Evolutionary conservation across 2,888 invertebrate species (phyloP).

Genomic region (Nephrotoma appendiculata): DNA sequence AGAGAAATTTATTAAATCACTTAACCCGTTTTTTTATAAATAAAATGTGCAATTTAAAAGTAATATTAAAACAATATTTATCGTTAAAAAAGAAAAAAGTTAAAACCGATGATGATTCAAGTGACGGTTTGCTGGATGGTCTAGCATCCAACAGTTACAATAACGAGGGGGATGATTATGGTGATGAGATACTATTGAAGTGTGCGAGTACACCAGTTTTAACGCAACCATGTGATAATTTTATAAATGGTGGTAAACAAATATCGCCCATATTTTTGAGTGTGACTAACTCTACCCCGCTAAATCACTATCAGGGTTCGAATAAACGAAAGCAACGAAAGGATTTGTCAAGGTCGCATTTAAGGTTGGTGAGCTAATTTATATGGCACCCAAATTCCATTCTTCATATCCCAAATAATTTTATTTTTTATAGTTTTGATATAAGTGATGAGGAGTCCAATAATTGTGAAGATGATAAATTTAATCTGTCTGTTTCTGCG

Average conservation of each 20-base stretch:
- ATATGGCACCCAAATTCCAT: neutral
- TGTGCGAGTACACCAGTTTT: neutral
- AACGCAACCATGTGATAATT: slow-evolving; percentile 1
- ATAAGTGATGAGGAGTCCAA: neutral
- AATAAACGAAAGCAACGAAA: slow-evolving; percentile 19
- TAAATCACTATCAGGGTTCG: slow-evolving; percentile 20
- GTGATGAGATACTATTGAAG: neutral
- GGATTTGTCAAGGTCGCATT: slow-evolving; percentile 19
- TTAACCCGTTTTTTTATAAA: neutral
- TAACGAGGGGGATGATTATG: slow-evolving; percentile 6
- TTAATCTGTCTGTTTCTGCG: neutral
- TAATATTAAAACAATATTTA: neutral
- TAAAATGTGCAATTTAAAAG: slow-evolving; percentile 1
- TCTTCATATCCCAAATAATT: neutral
- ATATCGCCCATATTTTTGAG: neutral
- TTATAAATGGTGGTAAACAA: neutral
- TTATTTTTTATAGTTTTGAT: neutral
- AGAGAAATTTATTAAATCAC: neutral
- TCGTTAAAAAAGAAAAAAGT: neutral
- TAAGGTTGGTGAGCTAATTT: neutral
- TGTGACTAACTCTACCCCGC: slow-evolving; percentile 28
- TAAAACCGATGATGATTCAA: neutral
- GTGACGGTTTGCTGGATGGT: neutral
- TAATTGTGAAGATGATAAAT: neutral
- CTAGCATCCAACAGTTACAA: neutral